phyloP scores from a whole-genome alignment of 2,797 vertebrate genomes.

The Brachyrhaphis roseni region DNA sequence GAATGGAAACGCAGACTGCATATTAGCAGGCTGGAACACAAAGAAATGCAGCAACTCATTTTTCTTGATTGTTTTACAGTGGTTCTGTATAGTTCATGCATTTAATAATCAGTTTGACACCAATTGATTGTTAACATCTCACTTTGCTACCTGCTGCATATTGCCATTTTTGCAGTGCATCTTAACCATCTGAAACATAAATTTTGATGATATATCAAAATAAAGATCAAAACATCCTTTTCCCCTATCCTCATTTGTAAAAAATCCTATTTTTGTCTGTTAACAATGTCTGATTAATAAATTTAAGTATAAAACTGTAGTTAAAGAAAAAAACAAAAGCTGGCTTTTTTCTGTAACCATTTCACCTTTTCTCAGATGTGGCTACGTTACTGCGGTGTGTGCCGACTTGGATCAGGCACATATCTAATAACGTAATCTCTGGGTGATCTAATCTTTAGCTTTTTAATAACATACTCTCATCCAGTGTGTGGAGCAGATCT shows the following conservation, averaged over 20 bases:
- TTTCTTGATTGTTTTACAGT: neutral
- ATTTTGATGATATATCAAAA: neutral
- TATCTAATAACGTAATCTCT: neutral
- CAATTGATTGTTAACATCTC: neutral
- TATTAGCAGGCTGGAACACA: too few species aligned
- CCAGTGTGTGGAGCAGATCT: neutral
- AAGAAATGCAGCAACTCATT: neutral
- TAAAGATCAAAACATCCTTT: neutral
- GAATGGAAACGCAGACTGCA: too few species aligned
- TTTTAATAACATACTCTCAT: neutral
- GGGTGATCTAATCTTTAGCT: conserved; percentile 2
- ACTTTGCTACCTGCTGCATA: neutral
- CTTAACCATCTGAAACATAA: neutral
- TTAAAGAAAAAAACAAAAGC: neutral
- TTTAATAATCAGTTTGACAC: neutral
- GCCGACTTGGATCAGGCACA: neutral
- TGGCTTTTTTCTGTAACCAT: neutral
- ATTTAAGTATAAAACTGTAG: neutral
- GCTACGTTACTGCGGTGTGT: neutral
- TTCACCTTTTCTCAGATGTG: neutral
- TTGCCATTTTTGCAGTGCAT: neutral
- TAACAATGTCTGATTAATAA: neutral
- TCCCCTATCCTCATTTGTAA: neutral
- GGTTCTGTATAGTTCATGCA: neutral
- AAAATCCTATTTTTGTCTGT: neutral